Base-by-base conservation (phyloP, 2,797 vertebrate species). In the Lutjanus argentimaculatus region DNA sequence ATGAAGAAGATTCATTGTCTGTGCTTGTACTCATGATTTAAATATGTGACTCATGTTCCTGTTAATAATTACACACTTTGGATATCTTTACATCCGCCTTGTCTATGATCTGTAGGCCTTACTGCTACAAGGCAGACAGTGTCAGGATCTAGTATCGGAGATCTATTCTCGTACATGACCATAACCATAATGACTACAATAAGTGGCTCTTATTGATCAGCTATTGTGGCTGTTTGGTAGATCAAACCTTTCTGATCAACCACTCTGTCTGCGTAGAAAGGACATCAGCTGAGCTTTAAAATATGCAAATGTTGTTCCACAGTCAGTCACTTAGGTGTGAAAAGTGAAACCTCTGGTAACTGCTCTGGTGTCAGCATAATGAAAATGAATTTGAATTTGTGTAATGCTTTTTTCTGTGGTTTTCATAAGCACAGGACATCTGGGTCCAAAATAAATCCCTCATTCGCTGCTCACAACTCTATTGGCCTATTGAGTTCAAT, bases 141-240 rank as follows among this genome's bases (percentile, higher is more conserved):
- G 57, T 77, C 67, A 66, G 63, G 17, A 58, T 30, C 15, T 21
- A 56, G 49, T 6, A 48, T 46, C 10, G 55, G 16, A 48, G n/a
- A 72, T 83, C 56, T 76, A 22, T 72, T 70, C 51, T 80, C 0
- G 30, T 46, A 58, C 68, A 63, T 30, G 48, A 46, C 77, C 70
- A 72, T 75, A 87, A 67, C 58, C 77, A 64, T 52, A 52, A 70
- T 71, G 75, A 77, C 69, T 22, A 56, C 48, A 64, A 55, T 63
- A 16, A 86, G 79, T 73, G 61, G 42, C 67, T 82, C 25, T 4
- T 79, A 83, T 87, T 72, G 87, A 89, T 91, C 67, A 52, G 65
- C 70, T 77, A 13, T 72, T 45, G 72, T 16, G 69, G 21, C 70
- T 72, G 63, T 21, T 70, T 56, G 46, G 49, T 16, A 46, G 56